Percentiles rank a stretch among this genome's conserved stretches.
These are phyloP conservation scores for Andrena dorsata DNA, from an alignment of 2,888 invertebrate species.

Conservation along the genomic window DNA sequence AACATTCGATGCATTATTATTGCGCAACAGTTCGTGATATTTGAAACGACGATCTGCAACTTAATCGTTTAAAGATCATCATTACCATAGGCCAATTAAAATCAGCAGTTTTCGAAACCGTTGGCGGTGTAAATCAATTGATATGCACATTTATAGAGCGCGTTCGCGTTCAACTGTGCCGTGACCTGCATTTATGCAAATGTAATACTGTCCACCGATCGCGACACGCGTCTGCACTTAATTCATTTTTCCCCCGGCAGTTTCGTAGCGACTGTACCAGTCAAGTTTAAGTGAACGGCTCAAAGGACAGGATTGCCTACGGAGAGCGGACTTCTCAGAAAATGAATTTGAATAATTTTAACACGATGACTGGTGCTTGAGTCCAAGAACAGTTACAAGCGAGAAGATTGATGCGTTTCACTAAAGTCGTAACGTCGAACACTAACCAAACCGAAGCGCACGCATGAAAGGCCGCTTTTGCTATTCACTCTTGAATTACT, in stretches of 20 bases:
- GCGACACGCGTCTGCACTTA: conserved; percentile 63
- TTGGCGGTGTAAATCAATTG: conserved; percentile 40
- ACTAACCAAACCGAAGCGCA: conserved; percentile 1
- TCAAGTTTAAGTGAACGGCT: conserved; percentile 19
- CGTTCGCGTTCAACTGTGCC: conserved; percentile 42
- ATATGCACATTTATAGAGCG: conserved; percentile 30
- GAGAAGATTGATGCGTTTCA: conserved; percentile 30
- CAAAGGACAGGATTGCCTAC: conserved; percentile 14
- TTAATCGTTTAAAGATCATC: no score
- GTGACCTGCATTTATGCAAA: conserved; percentile 74
- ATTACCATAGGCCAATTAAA: neutral
- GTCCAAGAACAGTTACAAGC: conserved; percentile 10
- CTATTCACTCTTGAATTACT: neutral
- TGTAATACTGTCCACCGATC: conserved; percentile 62
- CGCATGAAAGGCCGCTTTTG: neutral
- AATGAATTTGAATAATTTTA: conserved; percentile 54
- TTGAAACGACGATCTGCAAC: no score
- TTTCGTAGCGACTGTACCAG: conserved; percentile 28
- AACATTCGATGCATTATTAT: no score
- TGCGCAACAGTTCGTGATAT: no score
- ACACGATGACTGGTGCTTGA: conserved; percentile 13
- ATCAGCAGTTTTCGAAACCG: conserved; percentile 1
- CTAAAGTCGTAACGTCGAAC: conserved; percentile 6
- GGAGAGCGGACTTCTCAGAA: conserved; percentile 25
- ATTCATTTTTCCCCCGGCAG: conserved; percentile 72